phyloP scores from a whole-genome alignment of 2,797 vertebrate genomes.

The Taeniopygia guttata region DNA sequence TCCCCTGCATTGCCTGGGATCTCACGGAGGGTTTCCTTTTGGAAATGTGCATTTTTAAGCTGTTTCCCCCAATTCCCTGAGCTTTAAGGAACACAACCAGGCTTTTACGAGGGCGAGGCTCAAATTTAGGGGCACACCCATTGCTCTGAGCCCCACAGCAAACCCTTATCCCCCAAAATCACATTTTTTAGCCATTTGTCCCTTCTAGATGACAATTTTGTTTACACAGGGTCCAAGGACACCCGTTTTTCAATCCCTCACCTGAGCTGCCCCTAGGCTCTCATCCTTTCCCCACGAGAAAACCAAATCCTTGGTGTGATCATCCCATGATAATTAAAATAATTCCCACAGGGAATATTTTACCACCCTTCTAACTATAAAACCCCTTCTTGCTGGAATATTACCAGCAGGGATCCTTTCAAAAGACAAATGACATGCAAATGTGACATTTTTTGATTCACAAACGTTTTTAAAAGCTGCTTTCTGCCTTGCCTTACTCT shows the following conservation, averaged over 20 bases:
- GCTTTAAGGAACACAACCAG: fast-evolving
- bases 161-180: background rate
- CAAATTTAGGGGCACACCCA: background rate
- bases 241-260: background rate
- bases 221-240: background rate
- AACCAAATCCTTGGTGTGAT: fast-evolving
- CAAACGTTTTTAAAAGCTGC: background rate
- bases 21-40: background rate
- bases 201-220: fast-evolving
- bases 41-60: background rate
- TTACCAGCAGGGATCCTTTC: background rate
- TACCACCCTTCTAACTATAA: background rate
- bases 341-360: background rate
- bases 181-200: fast-evolving
- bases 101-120: fast-evolving
- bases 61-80: background rate
- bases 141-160: fast-evolving
- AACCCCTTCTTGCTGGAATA: background rate
- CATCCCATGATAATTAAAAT: background rate
- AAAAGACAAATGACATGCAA: background rate
- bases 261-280: background rate
- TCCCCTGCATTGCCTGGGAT: background rate
- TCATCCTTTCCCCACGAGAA: background rate
- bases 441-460: background rate
- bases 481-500: background rate